These are phyloP conservation scores for Eubucco bourcierii DNA, from an alignment of 2,113 vertebrate species.

Conservation along the genomic window DNA sequence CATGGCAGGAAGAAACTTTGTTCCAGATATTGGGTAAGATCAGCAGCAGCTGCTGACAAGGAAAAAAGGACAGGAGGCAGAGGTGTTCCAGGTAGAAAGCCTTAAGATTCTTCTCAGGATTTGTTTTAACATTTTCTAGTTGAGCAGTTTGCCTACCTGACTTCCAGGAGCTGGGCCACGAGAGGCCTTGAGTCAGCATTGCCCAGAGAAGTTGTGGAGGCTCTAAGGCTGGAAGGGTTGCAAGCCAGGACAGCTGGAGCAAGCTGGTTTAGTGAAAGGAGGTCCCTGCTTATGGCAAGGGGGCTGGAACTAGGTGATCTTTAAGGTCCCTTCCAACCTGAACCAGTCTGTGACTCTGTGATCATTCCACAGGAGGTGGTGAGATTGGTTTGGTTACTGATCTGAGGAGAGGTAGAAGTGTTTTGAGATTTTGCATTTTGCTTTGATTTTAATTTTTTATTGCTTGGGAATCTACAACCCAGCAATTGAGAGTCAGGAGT, in stretches of 20 bases:
- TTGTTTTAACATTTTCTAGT: neutral
- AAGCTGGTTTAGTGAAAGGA: no score
- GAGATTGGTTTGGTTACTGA: neutral
- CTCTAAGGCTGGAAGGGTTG: no score
- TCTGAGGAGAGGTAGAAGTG: neutral
- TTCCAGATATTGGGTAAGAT: neutral
- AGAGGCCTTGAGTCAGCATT: neutral
- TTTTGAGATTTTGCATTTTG: no score
- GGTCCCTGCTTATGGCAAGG: no score
- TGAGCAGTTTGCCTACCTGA: neutral
- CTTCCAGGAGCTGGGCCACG: rapidly evolving
- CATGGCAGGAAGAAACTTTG: neutral
- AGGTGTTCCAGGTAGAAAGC: neutral
- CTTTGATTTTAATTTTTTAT: neutral
- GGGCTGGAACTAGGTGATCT: no score
- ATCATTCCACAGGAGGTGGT: neutral
- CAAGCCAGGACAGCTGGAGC: no score
- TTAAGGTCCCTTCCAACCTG: no score
- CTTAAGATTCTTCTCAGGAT: neutral
- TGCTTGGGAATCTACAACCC: neutral
- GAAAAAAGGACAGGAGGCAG: neutral
- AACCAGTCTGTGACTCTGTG: no score
- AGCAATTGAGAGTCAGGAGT: rapidly evolving
- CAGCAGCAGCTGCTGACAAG: neutral
- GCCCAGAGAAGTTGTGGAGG: no score